Evolutionary conservation across 2,113 vertebrate species (phyloP).

Genomic region (Chaetura pelagica): DNA sequence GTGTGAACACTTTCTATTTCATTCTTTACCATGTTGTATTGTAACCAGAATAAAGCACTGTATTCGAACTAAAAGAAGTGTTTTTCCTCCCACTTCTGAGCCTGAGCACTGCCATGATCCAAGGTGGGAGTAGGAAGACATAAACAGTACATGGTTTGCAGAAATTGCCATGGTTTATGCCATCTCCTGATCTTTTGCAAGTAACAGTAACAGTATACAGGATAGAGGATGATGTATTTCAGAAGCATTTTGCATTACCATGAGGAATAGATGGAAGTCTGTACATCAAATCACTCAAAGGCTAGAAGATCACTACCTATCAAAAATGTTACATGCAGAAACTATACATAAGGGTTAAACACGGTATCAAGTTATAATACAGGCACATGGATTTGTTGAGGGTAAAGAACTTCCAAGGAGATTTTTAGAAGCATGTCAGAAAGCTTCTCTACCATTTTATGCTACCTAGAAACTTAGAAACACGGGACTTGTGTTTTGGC

Average conservation of each 20-base stretch:
- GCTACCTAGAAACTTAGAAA: neutral
- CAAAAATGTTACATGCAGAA: neutral
- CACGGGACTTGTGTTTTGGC: neutral
- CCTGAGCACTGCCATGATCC: neutral
- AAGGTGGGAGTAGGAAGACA: neutral
- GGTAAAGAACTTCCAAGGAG: neutral
- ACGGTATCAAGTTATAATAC: neutral
- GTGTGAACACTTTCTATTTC: neutral
- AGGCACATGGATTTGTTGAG: neutral
- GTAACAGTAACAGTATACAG: neutral
- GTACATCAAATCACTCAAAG: neutral
- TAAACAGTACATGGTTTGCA: neutral
- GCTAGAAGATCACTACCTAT: neutral
- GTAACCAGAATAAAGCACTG: neutral
- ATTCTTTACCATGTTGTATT: neutral
- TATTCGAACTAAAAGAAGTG: neutral
- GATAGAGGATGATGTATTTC: neutral
- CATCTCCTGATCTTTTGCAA: neutral
- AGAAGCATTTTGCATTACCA: neutral
- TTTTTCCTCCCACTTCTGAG: neutral
- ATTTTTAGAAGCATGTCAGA: constrained; percentile 17
- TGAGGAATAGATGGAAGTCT: neutral
- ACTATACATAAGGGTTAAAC: neutral
- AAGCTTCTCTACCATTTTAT: neutral
- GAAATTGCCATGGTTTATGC: neutral